phyloP scores from a whole-genome alignment of 2,797 vertebrate species.

The Cossypha dichroa region DNA sequence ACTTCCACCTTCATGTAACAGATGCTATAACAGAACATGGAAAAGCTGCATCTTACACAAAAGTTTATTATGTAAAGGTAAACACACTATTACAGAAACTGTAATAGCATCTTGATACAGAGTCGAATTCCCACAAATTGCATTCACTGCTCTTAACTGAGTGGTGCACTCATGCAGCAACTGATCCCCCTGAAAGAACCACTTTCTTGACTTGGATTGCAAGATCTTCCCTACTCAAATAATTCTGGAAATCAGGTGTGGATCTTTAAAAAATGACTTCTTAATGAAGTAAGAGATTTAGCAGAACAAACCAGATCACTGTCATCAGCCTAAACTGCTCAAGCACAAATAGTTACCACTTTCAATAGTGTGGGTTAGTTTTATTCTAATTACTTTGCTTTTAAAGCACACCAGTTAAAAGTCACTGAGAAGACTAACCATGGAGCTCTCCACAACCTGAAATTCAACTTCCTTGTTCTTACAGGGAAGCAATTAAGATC shows the following conservation, averaged over 20 bases:
- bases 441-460: constrained; percentile 29
- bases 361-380: neutral
- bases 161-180: neutral
- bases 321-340: neutral
- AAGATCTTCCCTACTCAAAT: neutral
- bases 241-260: neutral
- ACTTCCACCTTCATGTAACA: constrained; percentile 4
- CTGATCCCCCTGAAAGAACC: neutral
- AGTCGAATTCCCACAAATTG: neutral
- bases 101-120: neutral
- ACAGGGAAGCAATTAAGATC: constrained; percentile 70
- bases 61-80: neutral
- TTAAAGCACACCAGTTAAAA: constrained; percentile 28
- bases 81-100: neutral
- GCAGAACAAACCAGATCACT: neutral
- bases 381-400: constrained; percentile 1
- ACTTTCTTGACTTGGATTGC: neutral
- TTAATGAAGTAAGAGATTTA: neutral
- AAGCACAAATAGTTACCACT: neutral
- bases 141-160: neutral
- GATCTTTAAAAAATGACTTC: neutral
- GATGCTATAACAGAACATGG: neutral
- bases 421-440: neutral
- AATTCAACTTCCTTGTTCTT: constrained; percentile 67
- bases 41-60: neutral